Conservation (phyloP, 2,797 vertebrate genomes). For the Urosaurus nigricauda region DNA sequence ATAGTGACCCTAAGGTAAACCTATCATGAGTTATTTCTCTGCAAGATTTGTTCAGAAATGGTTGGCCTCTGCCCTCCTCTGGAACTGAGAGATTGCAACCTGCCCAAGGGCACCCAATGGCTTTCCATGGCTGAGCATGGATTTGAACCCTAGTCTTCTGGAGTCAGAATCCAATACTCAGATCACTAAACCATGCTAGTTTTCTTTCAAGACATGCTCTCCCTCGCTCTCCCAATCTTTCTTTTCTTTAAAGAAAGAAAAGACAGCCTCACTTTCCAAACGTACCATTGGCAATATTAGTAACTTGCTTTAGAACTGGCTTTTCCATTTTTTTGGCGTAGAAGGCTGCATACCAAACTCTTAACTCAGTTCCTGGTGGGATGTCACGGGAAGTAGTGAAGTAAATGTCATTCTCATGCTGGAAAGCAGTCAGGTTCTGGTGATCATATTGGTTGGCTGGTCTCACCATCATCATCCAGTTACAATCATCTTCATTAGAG, state of each 20-base stretch:
- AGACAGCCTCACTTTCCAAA: neutral
- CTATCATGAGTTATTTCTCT: too few species aligned
- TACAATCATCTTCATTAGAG: conserved; percentile 94
- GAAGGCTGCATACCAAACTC: conserved; percentile 98
- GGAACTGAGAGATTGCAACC: too few species aligned
- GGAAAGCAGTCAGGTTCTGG: conserved; percentile 96
- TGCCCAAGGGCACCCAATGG: too few species aligned
- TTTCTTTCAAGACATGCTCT: too few species aligned
- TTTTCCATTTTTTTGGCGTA: conserved; percentile 99
- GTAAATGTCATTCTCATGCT: conserved; percentile 93
- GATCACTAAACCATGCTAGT: too few species aligned
- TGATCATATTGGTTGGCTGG: conserved; percentile 88
- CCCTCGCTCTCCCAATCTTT: neutral
- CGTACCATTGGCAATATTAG: conserved; percentile 78
- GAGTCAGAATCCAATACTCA: too few species aligned
- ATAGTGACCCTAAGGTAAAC: too few species aligned
- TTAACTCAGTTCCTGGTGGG: conserved; percentile 90
- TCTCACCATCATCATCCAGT: conserved; percentile 99
- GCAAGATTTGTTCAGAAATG: too few species aligned
- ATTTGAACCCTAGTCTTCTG: too few species aligned
- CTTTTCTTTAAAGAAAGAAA: too few species aligned
- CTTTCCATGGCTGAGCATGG: too few species aligned
- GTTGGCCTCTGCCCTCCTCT: too few species aligned
- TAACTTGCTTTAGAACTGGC: conserved; percentile 86
- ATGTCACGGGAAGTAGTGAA: conserved; percentile 97